A percentile compares a stretch with the other conserved stretches of the same genome.
phyloP scores from a whole-genome alignment of 2,113 vertebrate genomes.

The Scophthalmus maximus region DNA sequence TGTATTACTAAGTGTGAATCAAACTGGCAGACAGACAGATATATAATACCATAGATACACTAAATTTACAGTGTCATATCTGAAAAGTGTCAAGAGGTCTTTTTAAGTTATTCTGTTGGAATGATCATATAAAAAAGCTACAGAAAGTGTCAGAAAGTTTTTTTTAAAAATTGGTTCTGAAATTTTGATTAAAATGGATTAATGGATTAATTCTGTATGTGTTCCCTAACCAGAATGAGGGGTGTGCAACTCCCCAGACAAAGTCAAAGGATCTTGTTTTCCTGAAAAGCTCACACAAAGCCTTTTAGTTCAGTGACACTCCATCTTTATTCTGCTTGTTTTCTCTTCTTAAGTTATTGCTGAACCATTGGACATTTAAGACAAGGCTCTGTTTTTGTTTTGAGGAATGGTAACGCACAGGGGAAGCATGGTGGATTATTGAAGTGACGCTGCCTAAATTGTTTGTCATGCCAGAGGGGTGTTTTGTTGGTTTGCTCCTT shows the following conservation, averaged over 20 bases:
- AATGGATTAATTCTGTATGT: too few species aligned
- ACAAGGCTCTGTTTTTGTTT: constrained; percentile 45
- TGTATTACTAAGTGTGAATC: too few species aligned
- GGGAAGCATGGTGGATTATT: constrained; percentile 37
- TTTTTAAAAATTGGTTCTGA: too few species aligned
- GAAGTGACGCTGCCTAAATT: constrained; percentile 48
- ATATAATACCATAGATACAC: too few species aligned
- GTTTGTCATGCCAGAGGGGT: constrained; percentile 39
- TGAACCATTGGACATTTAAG: constrained; percentile 38
- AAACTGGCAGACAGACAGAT: too few species aligned
- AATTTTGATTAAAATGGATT: too few species aligned
- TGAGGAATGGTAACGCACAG: constrained; percentile 29
- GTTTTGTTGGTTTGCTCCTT: constrained; percentile 47
- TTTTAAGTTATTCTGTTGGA: too few species aligned
- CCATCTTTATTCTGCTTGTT: constrained; percentile 14
- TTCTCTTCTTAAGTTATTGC: constrained; percentile 32
- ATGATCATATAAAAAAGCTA: too few species aligned
- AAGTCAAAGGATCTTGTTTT: constrained; percentile 7
- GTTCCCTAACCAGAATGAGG: not conserved
- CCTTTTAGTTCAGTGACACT: constrained; percentile 21
- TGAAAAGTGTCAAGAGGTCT: too few species aligned
- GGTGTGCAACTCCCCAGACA: not conserved
- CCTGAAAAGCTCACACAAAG: constrained; percentile 11
- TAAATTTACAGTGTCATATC: too few species aligned
- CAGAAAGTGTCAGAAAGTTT: too few species aligned